phyloP scores from a whole-genome alignment of 2,113 vertebrate genomes.

The Corvus moneduloides region DNA sequence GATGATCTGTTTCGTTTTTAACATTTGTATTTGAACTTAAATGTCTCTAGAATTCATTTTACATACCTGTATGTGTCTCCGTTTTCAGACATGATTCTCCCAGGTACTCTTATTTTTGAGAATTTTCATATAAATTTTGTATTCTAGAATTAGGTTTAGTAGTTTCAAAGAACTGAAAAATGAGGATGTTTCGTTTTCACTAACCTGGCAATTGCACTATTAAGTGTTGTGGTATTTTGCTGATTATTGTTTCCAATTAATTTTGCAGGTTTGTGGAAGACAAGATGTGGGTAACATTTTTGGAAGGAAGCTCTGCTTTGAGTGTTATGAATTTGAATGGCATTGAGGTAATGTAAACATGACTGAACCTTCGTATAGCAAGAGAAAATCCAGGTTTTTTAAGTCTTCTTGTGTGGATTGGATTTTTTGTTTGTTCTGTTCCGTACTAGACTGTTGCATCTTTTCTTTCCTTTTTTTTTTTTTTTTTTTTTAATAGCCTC shows the following conservation, averaged over 20 bases:
- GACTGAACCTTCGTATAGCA: not conserved
- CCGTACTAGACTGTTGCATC: not conserved
- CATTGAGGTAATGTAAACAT: constrained; percentile 81
- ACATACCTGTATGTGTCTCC: not conserved
- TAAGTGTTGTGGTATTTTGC: not conserved
- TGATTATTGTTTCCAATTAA: not conserved
- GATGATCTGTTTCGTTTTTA: not conserved
- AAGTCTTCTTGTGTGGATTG: not conserved
- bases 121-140: not conserved
- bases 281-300: constrained; percentile 99
- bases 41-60: not conserved
- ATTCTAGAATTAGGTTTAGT: not conserved
- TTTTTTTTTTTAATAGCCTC: not conserved
- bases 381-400: not conserved
- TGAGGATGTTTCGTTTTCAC: not conserved
- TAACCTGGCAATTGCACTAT: not conserved
- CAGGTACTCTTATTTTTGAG: not conserved
- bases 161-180: not conserved
- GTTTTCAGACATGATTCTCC: not conserved
- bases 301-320: constrained; percentile 94
- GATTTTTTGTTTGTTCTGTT: not conserved
- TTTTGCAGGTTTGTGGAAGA: constrained; percentile 92
- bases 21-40: not conserved
- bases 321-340: constrained; percentile 85
- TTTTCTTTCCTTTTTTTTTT: not conserved